Evolutionary conservation across 2,113 vertebrate genomes (phyloP).

Genomic region (Oceanodroma tethys): DNA sequence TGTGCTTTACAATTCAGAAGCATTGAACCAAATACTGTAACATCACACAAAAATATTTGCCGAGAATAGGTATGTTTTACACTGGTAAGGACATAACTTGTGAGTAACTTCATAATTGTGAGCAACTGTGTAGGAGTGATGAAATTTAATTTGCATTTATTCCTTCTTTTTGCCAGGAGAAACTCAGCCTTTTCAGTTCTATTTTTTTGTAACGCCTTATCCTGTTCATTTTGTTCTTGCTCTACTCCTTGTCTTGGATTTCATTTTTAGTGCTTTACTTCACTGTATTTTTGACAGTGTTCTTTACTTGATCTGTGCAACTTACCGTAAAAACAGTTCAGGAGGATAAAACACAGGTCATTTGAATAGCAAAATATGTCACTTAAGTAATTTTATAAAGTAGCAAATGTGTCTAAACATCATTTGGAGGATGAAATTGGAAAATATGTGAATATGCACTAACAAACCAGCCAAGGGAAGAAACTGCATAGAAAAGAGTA

Average conservation of each 20-base stretch:
- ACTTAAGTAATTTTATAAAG: neutral
- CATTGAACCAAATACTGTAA: neutral
- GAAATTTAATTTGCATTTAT: neutral
- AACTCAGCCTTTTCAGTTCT: neutral
- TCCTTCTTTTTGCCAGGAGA: neutral
- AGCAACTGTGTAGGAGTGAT: neutral
- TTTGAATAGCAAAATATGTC: neutral
- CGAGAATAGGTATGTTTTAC: neutral
- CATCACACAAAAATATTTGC: neutral
- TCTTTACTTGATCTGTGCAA: neutral
- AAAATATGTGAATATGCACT: neutral
- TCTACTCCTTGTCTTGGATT: neutral
- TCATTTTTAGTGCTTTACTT: neutral
- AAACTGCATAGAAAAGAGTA: neutral
- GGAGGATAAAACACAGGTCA: neutral
- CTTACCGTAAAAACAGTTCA: neutral
- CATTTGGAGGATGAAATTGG: neutral
- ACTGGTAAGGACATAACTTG: neutral
- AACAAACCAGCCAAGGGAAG: neutral
- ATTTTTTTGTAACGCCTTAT: neutral
- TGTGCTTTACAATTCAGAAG: neutral
- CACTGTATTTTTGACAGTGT: neutral
- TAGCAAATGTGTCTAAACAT: neutral
- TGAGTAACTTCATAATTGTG: neutral
- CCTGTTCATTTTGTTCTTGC: neutral